These are phyloP conservation scores for Phytoseiulus persimilis DNA, from an alignment of 2,888 invertebrate species.

Conservation along the genomic window DNA sequence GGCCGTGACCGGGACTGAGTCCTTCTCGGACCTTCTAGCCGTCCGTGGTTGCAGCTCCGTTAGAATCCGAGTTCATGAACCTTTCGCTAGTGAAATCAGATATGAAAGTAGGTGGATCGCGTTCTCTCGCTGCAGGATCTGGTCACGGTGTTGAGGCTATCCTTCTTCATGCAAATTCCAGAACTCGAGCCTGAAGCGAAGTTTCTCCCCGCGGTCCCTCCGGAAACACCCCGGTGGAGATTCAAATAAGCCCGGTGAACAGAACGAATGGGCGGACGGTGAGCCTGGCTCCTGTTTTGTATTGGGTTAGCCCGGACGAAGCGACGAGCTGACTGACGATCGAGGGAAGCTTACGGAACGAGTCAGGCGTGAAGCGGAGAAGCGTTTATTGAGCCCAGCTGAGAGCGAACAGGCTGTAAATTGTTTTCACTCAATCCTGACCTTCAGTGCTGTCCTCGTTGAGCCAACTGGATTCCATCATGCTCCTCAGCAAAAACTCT, in stretches of 20 bases:
- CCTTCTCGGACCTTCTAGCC: too few relatives aligned
- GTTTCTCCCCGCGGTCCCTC: too few relatives aligned
- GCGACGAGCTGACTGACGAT: neutral
- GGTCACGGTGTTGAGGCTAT: too few relatives aligned
- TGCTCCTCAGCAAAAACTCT: neutral
- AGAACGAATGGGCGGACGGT: neutral
- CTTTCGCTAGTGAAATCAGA: too few relatives aligned
- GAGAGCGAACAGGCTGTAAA: conserved; percentile 5
- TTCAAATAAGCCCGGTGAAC: neutral
- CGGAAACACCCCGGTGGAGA: neutral
- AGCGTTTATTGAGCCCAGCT: neutral
- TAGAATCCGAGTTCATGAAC: too few relatives aligned
- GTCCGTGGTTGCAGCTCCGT: too few relatives aligned
- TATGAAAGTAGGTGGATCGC: too few relatives aligned
- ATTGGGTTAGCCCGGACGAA: neutral
- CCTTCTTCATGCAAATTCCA: too few relatives aligned
- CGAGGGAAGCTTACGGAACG: neutral
- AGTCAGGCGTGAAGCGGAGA: neutral
- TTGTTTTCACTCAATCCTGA: conserved; percentile 5
- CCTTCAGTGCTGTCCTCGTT: neutral
- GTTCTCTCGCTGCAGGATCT: too few relatives aligned
- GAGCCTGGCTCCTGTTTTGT: neutral
- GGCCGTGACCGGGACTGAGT: too few relatives aligned
- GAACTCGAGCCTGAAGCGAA: too few relatives aligned
- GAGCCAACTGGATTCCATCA: neutral